Evolutionary conservation across 2,113 vertebrate species (phyloP).

Genomic region (Bujurquina vittata): DNA sequence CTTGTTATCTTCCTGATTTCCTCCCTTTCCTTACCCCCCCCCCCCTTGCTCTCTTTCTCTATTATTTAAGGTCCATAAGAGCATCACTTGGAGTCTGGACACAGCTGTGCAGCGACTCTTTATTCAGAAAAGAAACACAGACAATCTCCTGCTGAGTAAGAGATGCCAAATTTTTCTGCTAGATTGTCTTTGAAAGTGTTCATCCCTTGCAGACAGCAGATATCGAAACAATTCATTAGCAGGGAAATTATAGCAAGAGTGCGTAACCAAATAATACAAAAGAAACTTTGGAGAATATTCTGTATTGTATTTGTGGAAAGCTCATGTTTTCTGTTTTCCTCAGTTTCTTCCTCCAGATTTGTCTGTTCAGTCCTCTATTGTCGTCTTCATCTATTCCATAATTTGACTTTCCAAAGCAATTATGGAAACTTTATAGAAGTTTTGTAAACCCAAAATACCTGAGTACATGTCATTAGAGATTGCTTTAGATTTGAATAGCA

Average conservation of each 20-base stretch:
- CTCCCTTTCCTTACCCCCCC: not conserved
- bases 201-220: not conserved
- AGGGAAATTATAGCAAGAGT: not conserved
- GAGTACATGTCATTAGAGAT: not conserved
- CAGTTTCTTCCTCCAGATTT: not conserved
- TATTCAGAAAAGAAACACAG: constrained; percentile 82
- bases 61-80: constrained; percentile 85
- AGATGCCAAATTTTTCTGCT: not conserved
- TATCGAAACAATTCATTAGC: constrained; percentile 1
- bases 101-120: constrained; percentile 81
- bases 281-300: not conserved
- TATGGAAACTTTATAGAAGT: not conserved
- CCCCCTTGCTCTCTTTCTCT: not conserved
- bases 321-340: not conserved
- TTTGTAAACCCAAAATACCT: not conserved
- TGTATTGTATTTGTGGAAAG: not conserved
- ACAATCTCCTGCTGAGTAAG: constrained; percentile 86
- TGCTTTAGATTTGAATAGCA: not conserved
- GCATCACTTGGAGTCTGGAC: constrained; percentile 84
- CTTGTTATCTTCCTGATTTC: constrained; percentile 25
- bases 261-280: not conserved
- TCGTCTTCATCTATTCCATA: not conserved
- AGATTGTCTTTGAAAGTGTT: constrained; percentile 7
- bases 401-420: not conserved
- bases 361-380: not conserved